Base-by-base conservation (phyloP, 1,140 invertebrate genomes). In the Drosophila mayri region DNA sequence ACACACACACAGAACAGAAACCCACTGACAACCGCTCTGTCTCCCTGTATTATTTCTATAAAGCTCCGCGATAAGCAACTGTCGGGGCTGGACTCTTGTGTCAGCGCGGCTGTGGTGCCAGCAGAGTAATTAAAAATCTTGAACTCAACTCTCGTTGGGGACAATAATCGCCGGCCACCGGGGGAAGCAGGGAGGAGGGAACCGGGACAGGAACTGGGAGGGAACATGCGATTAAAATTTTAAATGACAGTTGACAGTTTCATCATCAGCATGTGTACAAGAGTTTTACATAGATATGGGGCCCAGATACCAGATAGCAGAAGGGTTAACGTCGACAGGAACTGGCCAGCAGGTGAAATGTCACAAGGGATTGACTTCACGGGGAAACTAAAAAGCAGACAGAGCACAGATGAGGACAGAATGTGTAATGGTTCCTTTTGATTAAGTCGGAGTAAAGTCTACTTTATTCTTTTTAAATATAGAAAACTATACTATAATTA, bases 181-280 rank as follows among this genome's bases (percentile, higher is more conserved):
- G 41, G 41, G 22, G 30, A 38, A 11, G 43, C 41, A 50, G 52
- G 22, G 44, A 11, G 9, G 4, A 41, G 43, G 44, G 30, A 64
- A 64, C 37, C 14, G 61, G 20, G 20, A 55, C 20, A 14, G 49
- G 28, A 40, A 4, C 47, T 14, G 40, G 22, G n/a, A 41, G 25
- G 49, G 55, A 77, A 78, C 75, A 78, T 62, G 75, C 74, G 75
- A 78, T 78, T 78, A 78, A 70, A 77, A 77, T 77, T 77, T 77
- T 70, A 78, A 78, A 78, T 78, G 75, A 78, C 74, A 78, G 75
- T 78, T 78, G 75, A 78, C 75, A 77, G 75, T 78, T 78, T 78
- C 75, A 78, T 78, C 75, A 78, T 77, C 74, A 76, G 70, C 70
- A 72, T 72, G 70, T 72, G 70, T 72, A 72, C 67, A 72, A 72